Percentiles rank a stretch among this genome's conserved stretches.
These are phyloP conservation scores for Rhopilema esculentum DNA, from an alignment of 30 jellyfish, hydroid and myxozoan species.

Conservation along the genomic window DNA sequence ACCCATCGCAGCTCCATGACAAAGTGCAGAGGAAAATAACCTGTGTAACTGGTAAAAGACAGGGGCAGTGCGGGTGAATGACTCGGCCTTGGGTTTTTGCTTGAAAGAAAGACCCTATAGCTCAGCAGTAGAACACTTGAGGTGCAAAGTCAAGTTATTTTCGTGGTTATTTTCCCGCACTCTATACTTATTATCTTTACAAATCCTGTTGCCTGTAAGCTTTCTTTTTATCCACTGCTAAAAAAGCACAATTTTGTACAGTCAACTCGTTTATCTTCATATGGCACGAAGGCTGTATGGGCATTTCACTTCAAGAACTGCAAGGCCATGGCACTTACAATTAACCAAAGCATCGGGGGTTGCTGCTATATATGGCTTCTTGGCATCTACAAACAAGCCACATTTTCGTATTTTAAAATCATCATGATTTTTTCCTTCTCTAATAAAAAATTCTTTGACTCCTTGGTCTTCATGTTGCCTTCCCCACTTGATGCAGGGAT, in stretches of 20 bases:
- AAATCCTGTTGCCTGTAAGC: too few relatives aligned
- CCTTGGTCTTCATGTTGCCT: not conserved
- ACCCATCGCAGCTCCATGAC: too few relatives aligned
- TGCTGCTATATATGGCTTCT: conserved; percentile 35
- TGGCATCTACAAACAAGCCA: conserved; percentile 21
- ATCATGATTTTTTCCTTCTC: not conserved
- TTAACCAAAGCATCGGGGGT: conserved; percentile 42
- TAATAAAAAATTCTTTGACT: not conserved
- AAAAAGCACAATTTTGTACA: conserved; percentile 6
- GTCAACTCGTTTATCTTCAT: not conserved
- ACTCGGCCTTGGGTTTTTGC: too few relatives aligned
- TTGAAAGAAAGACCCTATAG: too few relatives aligned
- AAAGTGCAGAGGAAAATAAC: too few relatives aligned
- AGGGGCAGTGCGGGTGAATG: too few relatives aligned
- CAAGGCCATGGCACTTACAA: conserved; percentile 37
- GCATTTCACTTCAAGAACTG: conserved; percentile 28
- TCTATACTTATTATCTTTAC: too few relatives aligned
- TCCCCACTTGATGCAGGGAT: not conserved
- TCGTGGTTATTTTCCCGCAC: too few relatives aligned
- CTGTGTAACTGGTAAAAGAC: too few relatives aligned
- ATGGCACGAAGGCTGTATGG: conserved; percentile 18
- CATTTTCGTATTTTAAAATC: not conserved
- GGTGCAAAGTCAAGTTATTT: too few relatives aligned
- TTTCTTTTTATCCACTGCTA: not conserved
- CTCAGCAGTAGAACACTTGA: too few relatives aligned